Base-by-base conservation (phyloP, 2,113 vertebrate species). In the Catagonus wagneri region DNA sequence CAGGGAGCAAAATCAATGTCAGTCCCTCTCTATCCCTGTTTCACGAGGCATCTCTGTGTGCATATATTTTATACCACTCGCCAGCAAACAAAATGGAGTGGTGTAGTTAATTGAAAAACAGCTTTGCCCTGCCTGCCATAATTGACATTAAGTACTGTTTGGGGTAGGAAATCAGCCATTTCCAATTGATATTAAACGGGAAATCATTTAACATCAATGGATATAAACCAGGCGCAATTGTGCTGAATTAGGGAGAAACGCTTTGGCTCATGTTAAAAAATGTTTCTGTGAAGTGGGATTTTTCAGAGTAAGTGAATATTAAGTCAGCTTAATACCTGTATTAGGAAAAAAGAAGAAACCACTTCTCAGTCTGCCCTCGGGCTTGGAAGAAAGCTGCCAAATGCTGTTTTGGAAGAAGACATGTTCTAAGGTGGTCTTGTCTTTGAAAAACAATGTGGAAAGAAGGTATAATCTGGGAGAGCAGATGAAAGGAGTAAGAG, bases 91-190 rank as follows among this genome's bases (percentile, higher is more conserved):
- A 97, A 97, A 97, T 90, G 92, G 97, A 97, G 94, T 90, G 87
- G 87, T 96, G 44, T 44, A 81, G 92, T 97, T 98, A 98, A 98
- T 92, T 98, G 97, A 96, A 97, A 97, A 97, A 92, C 96, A 93
- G 96, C 93, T 95, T 94, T 93, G 93, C 93, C 96, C 95, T 93
- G 96, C 92, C 97, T 96, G 89, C 96, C 92, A 94, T 97, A 98
- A 98, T 97, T 98, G 97, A 97, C 97, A 96, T 97, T 97, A 98
- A 98, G 96, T 97, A 97, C 98, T 98, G 97, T 98, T 98, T 98
- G 97, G 97, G 98, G 97, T 97, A 98, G 96, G 97, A 98, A 97
- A 97, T 97, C 97, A 96, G 98, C 97, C 97, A 98, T 97, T 97
- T 98, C 96, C 98, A 98, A 98, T 97, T 97, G 98, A 97, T 97